Conservation (phyloP, 2,113 vertebrate species). For the Psilopogon haemacephalus region DNA sequence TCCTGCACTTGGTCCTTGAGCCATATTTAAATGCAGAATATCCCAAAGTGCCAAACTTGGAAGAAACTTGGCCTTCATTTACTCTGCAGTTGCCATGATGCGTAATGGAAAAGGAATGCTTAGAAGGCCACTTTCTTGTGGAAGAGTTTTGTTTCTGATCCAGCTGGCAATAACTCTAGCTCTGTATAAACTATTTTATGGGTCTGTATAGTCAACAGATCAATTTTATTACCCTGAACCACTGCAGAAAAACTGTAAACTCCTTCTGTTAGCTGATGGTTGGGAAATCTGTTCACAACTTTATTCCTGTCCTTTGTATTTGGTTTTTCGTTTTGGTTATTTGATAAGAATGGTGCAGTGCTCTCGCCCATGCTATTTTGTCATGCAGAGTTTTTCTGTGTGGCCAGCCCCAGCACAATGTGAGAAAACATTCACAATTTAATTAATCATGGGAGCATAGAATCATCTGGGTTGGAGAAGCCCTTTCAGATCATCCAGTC, state of each 20-base stretch:
- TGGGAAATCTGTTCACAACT: slow-evolving; percentile 56
- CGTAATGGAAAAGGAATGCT: slow-evolving; percentile 26
- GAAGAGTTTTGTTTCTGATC: slow-evolving; percentile 43
- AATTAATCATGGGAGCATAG: background rate
- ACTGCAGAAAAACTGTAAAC: slow-evolving; percentile 47
- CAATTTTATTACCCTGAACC: slow-evolving; percentile 65
- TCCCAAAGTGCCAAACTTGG: background rate
- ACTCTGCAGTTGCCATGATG: background rate
- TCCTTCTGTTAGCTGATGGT: slow-evolving; percentile 48
- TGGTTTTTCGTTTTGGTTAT: background rate
- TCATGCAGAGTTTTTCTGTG: slow-evolving; percentile 21
- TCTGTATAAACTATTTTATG: slow-evolving; percentile 53
- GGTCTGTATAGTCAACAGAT: slow-evolving; percentile 62
- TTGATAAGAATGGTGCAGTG: background rate
- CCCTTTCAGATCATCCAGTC: no score
- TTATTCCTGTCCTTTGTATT: slow-evolving; percentile 45
- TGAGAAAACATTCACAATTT: slow-evolving; percentile 24
- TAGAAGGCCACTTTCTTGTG: slow-evolving; percentile 14
- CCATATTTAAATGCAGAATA: background rate
- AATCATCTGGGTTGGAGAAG: no score
- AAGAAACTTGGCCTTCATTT: background rate
- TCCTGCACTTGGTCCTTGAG: background rate
- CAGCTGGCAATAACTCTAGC: slow-evolving; percentile 19
- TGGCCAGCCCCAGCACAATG: background rate
- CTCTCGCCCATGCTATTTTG: background rate